Base-by-base conservation (phyloP, 2,113 vertebrate genomes). In the Gulo gulo region DNA sequence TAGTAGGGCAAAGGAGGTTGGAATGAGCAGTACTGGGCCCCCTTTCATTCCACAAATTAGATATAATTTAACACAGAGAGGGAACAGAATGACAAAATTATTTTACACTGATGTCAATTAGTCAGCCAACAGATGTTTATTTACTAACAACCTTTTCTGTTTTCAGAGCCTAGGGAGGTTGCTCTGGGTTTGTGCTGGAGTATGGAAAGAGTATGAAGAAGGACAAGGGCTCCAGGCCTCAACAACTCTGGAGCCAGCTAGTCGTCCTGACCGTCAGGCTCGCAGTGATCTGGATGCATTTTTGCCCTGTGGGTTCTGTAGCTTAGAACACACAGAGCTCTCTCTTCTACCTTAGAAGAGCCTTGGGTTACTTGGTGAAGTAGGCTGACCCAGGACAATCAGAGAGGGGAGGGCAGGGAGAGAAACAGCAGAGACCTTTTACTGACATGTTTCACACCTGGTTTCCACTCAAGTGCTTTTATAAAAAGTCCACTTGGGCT, bases 151-250 rank as follows among this genome's bases (percentile, higher is more conserved):
- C 29, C 45, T 89, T 83, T 61, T 36, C 50, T 79, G 42, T 65
- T 84, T 73, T n/a, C 81, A 93, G 83, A 96, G 74, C 96, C 57
- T 1, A 74, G 50, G 55, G 59, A 74, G 31, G 47, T 45, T 87
- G 82, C 45, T 74, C 23, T 4, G 74, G 83, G 74, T 73, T 80
- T 90, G 42, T 93, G 79, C 79, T 71, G 20, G 45, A 98, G 74
- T 90, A 50, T 94, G 92, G 95, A 96, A 98, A 92, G 15, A 52
- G 57, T 23, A 61, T 1, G 21, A 79, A 80, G 52, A 69, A 67
- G 31, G 59, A 61, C 24, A n/a, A 24, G 57, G 87, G 83, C 45
- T 55, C 67, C 92, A 36, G 78, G 97, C 73, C 82, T 95, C 88
- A 42, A 78, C 85, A 93, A 94, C 89, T 71, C 24, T 10, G 29